Percentiles rank a stretch among this genome's conserved stretches.
Conservation (phyloP, 2,888 invertebrate species). For the Lissonota sp. region DNA sequence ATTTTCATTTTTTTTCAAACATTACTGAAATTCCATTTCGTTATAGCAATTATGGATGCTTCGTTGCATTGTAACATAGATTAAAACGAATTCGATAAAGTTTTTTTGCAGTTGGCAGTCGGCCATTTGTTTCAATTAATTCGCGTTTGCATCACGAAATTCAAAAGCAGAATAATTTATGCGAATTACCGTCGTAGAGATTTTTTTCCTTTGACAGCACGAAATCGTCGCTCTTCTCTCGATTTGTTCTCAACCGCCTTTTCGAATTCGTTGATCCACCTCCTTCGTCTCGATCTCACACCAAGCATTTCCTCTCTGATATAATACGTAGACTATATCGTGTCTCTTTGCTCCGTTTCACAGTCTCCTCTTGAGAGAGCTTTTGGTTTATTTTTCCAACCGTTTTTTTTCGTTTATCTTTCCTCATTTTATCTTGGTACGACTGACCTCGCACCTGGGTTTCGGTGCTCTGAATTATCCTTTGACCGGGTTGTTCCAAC, state of each 20-base stretch:
- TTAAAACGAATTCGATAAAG: neutral
- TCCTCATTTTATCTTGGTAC: conserved; percentile 1
- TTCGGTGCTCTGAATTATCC: conserved; percentile 33
- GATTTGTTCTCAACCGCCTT: conserved; percentile 3
- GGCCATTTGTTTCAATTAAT: neutral
- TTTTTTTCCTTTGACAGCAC: neutral
- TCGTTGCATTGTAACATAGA: neutral
- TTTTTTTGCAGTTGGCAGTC: too few relatives aligned
- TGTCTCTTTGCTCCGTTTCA: conserved; percentile 60
- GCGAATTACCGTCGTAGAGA: conserved; percentile 67
- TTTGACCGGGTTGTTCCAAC: neutral
- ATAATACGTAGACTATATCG: conserved; percentile 47
- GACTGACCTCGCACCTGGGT: conserved; percentile 33
- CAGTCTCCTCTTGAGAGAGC: conserved; percentile 46
- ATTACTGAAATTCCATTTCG: neutral
- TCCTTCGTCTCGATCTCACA: neutral
- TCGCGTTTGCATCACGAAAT: conserved; percentile 21
- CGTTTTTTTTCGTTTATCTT: conserved; percentile 3
- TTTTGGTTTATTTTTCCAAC: conserved; percentile 29
- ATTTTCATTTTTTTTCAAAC: neutral
- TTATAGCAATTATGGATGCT: neutral
- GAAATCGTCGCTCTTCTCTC: conserved; percentile 9
- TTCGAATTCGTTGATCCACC: neutral
- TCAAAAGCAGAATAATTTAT: conserved; percentile 73
- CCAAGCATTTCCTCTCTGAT: conserved; percentile 27